phyloP scores from a whole-genome alignment of 2,113 vertebrate genomes.

The Dicrurus megarhynchus region DNA sequence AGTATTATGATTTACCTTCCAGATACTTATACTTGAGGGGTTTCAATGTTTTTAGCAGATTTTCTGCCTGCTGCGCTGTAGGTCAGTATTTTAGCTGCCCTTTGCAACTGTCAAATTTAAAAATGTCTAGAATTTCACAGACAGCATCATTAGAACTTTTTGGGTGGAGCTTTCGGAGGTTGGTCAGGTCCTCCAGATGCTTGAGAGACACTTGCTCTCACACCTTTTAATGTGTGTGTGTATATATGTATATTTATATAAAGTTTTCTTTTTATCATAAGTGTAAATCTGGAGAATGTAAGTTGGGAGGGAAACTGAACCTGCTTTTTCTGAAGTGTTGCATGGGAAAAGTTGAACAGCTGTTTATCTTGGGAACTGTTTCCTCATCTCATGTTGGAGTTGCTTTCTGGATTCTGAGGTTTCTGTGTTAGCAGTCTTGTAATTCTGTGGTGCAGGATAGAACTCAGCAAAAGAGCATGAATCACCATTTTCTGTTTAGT shows the following conservation, averaged over 20 bases:
- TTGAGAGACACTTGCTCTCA: not conserved
- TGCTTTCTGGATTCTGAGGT: not conserved
- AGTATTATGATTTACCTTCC: not conserved
- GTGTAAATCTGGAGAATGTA: not conserved
- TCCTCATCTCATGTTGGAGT: not conserved
- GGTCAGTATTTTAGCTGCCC: not conserved
- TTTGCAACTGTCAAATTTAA: not conserved
- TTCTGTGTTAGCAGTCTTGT: not conserved
- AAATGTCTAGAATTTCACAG: not conserved
- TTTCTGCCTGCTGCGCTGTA: not conserved
- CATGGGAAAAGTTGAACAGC: not conserved
- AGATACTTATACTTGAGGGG: not conserved
- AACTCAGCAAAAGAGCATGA: not conserved
- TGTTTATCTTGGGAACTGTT: not conserved
- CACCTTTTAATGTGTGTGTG: fast-evolving
- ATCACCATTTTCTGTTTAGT: not conserved
- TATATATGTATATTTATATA: not conserved
- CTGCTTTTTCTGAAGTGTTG: not conserved
- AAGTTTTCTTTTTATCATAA: not conserved
- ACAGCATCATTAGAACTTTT: not conserved
- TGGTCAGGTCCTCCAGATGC: not conserved
- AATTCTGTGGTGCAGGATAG: not conserved
- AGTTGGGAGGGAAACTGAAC: not conserved
- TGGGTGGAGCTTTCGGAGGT: not conserved
- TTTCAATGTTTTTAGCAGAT: not conserved